Conservation (phyloP, 2,113 vertebrate species). For the Galemys pyrenaicus region DNA sequence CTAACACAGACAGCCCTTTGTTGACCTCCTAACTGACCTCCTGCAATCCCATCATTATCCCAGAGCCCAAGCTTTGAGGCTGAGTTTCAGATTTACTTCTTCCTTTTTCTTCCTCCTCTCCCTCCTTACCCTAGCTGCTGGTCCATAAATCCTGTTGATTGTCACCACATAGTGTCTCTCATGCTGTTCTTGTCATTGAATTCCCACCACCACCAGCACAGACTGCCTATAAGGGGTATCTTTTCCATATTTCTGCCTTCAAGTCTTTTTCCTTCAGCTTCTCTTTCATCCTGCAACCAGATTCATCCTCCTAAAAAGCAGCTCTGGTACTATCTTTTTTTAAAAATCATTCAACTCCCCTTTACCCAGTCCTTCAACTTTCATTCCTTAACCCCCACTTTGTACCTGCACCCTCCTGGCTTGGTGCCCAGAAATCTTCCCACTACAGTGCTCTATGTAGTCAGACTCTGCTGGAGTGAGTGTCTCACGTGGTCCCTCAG, state of each 20-base stretch:
- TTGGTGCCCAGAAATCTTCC: background rate
- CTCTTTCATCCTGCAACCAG: background rate
- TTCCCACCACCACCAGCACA: too few relatives aligned
- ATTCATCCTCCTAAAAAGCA: background rate
- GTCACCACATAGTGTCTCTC: background rate
- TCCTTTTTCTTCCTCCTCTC: background rate
- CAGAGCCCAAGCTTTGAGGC: background rate
- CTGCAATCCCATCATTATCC: background rate
- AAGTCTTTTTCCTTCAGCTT: background rate
- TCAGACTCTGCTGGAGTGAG: background rate
- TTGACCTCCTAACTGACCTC: background rate
- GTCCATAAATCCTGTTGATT: background rate
- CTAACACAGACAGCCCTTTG: background rate
- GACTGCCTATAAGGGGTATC: background rate
- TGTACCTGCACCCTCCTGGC: rapidly evolving
- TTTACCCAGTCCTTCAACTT: background rate
- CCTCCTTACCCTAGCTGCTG: background rate
- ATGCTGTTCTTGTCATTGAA: background rate
- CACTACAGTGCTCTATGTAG: too few relatives aligned
- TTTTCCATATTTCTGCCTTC: background rate
- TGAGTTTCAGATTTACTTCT: background rate
- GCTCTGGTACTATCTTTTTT: background rate
- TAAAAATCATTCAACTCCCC: background rate
- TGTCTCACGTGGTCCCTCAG: too few relatives aligned
- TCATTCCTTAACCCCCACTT: background rate